Evolutionary conservation across 1,140 invertebrate genomes (phyloP).

Genomic region (Pristionchus pacificus): DNA sequence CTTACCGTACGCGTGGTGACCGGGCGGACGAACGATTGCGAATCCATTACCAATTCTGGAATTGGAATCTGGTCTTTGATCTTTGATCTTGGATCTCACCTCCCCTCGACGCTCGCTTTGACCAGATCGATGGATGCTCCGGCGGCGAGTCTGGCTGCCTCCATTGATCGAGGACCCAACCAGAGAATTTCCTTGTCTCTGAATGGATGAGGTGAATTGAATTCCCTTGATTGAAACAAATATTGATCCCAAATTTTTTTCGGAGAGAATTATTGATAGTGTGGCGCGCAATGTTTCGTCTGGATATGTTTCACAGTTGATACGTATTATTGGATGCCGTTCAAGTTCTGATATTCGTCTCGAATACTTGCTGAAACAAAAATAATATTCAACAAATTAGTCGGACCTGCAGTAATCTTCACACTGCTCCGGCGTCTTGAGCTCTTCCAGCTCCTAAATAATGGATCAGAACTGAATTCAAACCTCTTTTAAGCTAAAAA

Average conservation of each 20-base stretch:
- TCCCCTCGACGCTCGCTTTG: conserved; percentile 29
- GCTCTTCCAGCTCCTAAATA: conserved; percentile 17
- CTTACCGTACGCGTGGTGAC: conserved; percentile 89
- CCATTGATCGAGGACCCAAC: conserved; percentile 24
- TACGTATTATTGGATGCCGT: too few relatives aligned
- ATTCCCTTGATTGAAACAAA: too few relatives aligned
- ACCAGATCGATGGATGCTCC: conserved; percentile 36
- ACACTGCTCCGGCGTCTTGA: conserved; percentile 33
- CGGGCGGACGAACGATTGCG: conserved; percentile 68
- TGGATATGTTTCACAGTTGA: too few relatives aligned
- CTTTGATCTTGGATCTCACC: conserved; percentile 19
- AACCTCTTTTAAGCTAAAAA: too few relatives aligned
- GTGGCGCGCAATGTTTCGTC: too few relatives aligned
- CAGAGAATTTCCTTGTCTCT: conserved; percentile 36
- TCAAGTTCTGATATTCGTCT: too few relatives aligned
- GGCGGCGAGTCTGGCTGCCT: conserved; percentile 32
- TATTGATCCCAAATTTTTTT: too few relatives aligned
- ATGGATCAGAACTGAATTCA: too few relatives aligned
- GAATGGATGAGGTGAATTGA: background rate
- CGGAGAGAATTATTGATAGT: too few relatives aligned
- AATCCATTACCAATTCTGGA: conserved; percentile 38
- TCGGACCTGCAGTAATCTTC: conserved; percentile 38
- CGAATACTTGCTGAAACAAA: too few relatives aligned
- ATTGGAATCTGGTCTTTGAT: background rate
- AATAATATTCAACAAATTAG: too few relatives aligned